Evolutionary conservation across 2,113 vertebrate species (phyloP), one percentile per base, ranked within the genome.

Genomic region (Sinocyclocheilus maitianheensis): DNA sequence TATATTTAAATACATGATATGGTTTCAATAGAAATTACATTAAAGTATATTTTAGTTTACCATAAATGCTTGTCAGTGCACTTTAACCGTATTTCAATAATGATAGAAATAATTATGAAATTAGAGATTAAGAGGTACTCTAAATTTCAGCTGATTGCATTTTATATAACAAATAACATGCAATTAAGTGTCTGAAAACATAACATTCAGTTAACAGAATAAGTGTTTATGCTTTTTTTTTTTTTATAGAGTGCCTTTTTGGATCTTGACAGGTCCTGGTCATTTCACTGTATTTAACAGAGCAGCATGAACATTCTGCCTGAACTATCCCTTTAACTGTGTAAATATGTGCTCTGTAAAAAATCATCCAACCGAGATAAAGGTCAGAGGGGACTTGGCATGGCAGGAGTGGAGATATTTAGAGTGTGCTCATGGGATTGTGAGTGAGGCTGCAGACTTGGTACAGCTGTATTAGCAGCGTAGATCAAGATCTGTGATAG

Each of bases 331-430:
- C 30, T 40, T 83, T 77, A 76, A 81, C 46, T 55, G 12, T 16
- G 16, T 37, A 37, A 71, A 58, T 65, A 55, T 53, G 53, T 55
- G 74, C 3, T 26, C 14, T 74, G 67, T 79, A 37, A 83, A 84
- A 83, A 62, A 6, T 11, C 40, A 37, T 14, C 53, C 55, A 37
- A 26, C 40, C 26, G 20, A 74, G 43, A 51, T 30, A n/a, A 79
- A 53, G 75, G 30, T 55, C 75, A 26, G 37, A 72, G 37, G 77
- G 48, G 51, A 24, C 48, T 51, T 51, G 34, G 79, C 63, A 89
- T 26, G 18, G 37, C 62, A 71, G 53, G 4, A 87, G 67, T 72
- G 72, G 62, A 83, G 78, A 87, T 75, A 76, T 53, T 84, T 58
- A 79, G 65, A 85, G 80, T 37, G 20, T 14, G 58, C 79, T 58